A percentile compares a stretch with the other conserved stretches of the same genome.
Evolutionary conservation across 2,797 vertebrate species (phyloP).

Genomic region (Phrynocephalus forsythii): DNA sequence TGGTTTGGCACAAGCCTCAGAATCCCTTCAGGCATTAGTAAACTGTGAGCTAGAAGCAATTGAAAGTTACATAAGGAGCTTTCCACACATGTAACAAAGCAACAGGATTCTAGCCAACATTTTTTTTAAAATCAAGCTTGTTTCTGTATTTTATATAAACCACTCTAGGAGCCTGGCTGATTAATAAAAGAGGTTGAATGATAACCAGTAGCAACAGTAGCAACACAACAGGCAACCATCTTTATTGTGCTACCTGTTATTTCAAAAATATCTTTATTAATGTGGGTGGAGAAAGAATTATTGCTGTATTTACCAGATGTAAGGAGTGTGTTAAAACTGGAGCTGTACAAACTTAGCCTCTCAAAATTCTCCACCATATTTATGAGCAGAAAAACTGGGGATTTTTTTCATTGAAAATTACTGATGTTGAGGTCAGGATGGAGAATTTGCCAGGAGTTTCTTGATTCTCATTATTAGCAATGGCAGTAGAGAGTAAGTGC

Average conservation of each 20-base stretch:
- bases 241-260: too few relatives aligned
- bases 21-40: too few relatives aligned
- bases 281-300: slow-evolving; percentile 17
- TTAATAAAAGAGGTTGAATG: neutral
- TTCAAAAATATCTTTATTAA: slow-evolving; percentile 42
- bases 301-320: neutral
- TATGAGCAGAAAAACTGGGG: neutral
- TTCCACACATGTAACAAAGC: too few relatives aligned
- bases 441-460: neutral
- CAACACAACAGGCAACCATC: neutral
- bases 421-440: neutral
- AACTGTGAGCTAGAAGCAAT: too few relatives aligned
- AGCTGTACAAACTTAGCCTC: neutral
- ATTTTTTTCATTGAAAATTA: neutral
- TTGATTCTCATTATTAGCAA: neutral
- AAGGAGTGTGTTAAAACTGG: neutral
- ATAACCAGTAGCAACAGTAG: neutral
- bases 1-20: too few relatives aligned
- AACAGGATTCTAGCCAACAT: too few relatives aligned
- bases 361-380: neutral
- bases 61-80: too few relatives aligned
- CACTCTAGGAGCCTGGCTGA: neutral
- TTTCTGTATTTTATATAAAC: neutral
- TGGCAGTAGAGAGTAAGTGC: too few relatives aligned
- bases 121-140: neutral